These are phyloP conservation scores for Callyntrura guangdongensis DNA, from an alignment of 2,888 invertebrate genomes.

Conservation along the genomic window DNA sequence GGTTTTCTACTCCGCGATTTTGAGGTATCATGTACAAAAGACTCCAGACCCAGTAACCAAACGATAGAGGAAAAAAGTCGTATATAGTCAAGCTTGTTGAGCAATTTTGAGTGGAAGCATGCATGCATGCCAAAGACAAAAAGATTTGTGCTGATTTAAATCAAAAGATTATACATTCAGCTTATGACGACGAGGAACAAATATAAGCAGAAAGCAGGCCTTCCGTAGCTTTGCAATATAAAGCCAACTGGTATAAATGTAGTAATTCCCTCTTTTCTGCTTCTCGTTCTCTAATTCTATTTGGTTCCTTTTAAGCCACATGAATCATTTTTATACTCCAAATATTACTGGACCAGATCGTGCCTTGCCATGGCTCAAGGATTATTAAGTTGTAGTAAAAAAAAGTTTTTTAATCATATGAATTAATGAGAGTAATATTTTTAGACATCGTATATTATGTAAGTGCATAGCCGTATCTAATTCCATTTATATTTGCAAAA, in stretches of 20 bases:
- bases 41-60: background rate
- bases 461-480: background rate
- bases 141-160: constrained; percentile 24
- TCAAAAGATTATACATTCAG: background rate
- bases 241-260: background rate
- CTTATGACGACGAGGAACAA: background rate
- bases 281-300: background rate
- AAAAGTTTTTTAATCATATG: constrained; percentile 50
- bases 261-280: background rate
- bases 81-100: background rate
- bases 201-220: background rate
- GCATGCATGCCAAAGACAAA: background rate
- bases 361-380: constrained; percentile 74
- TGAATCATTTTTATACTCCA: constrained; percentile 26
- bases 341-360: constrained; percentile 62
- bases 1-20: background rate
- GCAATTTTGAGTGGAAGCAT: background rate
- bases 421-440: constrained; percentile 22
- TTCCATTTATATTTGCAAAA: constrained; percentile 18
- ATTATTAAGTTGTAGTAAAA: constrained; percentile 66
- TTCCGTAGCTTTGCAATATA: background rate
- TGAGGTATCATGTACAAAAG: background rate
- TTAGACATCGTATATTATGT: background rate
- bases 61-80: background rate
- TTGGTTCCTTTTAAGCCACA: constrained; percentile 48